phyloP scores from a whole-genome alignment of 2,113 vertebrate genomes.

The Origma solitaria region DNA sequence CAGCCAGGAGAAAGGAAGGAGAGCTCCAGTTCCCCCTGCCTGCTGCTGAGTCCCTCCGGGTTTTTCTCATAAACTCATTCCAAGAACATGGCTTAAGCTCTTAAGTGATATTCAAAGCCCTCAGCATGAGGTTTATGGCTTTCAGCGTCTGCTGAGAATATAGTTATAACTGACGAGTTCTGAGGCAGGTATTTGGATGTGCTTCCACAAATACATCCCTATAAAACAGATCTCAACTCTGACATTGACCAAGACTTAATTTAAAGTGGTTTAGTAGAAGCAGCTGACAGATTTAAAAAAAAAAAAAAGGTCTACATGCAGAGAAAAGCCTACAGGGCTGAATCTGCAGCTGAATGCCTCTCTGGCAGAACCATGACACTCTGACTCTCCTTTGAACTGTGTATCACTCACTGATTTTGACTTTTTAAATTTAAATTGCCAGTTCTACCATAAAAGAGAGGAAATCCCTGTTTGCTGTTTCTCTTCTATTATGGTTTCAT shows the following conservation, averaged over 20 bases:
- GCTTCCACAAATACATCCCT: constrained; percentile 2
- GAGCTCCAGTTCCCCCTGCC: neutral
- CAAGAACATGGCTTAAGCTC: constrained; percentile 33
- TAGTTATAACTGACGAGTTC: constrained; percentile 38
- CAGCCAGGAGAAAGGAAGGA: neutral
- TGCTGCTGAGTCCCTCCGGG: neutral
- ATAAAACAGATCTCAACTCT: constrained; percentile 26
- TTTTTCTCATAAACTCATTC: constrained; percentile 41
- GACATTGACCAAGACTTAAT: constrained; percentile 33
- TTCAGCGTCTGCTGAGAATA: constrained; percentile 34
- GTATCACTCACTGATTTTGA: neutral
- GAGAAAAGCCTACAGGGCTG: neutral
- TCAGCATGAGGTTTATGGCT: constrained; percentile 48
- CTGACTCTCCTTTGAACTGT: neutral
- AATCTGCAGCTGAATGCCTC: neutral
- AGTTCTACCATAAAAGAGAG: neutral
- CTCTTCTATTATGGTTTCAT: neutral
- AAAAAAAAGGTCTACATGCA: neutral
- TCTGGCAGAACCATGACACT: neutral
- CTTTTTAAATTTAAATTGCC: neutral
- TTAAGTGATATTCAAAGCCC: constrained; percentile 50
- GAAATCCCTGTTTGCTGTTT: neutral
- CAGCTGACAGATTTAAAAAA: neutral
- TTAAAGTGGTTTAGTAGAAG: constrained; percentile 33
- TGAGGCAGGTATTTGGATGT: constrained; percentile 46